These are phyloP conservation scores for Ctenoplectra terminalis DNA, from an alignment of 1,140 invertebrate genomes.

Conservation along the genomic window DNA sequence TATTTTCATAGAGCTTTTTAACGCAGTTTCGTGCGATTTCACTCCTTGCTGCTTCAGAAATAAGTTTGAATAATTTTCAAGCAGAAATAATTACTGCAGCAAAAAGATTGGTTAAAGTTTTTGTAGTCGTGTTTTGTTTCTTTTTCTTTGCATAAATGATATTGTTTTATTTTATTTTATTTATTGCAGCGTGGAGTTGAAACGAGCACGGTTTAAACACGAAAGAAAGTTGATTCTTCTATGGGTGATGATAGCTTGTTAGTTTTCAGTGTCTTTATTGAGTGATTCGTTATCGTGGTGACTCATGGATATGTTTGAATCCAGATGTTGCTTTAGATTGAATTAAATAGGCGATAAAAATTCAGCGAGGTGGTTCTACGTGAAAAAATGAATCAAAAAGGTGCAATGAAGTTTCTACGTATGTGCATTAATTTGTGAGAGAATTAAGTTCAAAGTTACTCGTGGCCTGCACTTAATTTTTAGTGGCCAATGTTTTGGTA, in stretches of 20 bases:
- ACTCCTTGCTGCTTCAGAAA: background rate
- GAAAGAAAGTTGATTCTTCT: background rate
- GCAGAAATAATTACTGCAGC: background rate
- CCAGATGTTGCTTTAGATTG: background rate
- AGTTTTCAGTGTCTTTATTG: slow-evolving; percentile 9
- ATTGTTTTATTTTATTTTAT: background rate
- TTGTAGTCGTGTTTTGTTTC: too few relatives aligned
- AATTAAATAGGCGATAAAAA: background rate
- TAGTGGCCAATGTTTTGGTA: background rate
- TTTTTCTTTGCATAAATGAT: background rate
- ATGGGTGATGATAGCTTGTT: background rate
- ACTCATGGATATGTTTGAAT: background rate
- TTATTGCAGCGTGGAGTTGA: background rate
- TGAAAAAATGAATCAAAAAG: background rate
- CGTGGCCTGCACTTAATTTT: background rate
- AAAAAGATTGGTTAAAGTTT: background rate
- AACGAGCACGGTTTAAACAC: background rate
- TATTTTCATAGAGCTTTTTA: slow-evolving; percentile 34
- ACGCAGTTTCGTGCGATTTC: background rate
- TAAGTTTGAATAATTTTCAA: background rate
- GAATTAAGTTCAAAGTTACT: background rate
- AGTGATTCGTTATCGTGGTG: background rate
- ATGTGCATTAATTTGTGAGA: too few relatives aligned
- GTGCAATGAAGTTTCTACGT: background rate
- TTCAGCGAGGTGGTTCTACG: background rate